Evolutionary conservation across 2,888 invertebrate species (phyloP).

Genomic region (Phorcus lineatus): DNA sequence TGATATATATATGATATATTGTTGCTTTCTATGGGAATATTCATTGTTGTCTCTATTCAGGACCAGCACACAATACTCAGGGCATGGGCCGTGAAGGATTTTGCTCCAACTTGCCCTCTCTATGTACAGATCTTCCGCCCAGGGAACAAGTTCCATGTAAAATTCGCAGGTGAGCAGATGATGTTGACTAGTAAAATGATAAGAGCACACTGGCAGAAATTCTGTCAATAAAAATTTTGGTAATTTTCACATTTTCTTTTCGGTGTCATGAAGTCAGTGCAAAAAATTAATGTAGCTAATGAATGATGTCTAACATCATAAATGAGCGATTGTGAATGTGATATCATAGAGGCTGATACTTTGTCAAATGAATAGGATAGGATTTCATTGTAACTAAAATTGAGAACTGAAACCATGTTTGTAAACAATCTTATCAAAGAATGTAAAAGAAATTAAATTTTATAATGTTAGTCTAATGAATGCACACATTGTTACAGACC

Average conservation of each 20-base stretch:
- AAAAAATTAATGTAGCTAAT: too few relatives aligned
- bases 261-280: too few relatives aligned
- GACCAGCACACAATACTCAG: conserved; percentile 86
- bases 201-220: background rate
- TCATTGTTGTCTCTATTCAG: conserved; percentile 73
- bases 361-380: background rate
- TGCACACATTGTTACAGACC: conserved; percentile 80
- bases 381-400: background rate
- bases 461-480: too few relatives aligned
- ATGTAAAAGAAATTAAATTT: too few relatives aligned
- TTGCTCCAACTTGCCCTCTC: conserved; percentile 95
- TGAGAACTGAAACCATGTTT: background rate
- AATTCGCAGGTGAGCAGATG: conserved; percentile 84
- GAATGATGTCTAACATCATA: too few relatives aligned
- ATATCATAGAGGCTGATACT: too few relatives aligned
- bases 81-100: conserved; percentile 99
- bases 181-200: background rate
- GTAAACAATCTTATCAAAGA: too few relatives aligned
- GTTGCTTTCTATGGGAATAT: too few relatives aligned
- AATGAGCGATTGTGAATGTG: too few relatives aligned
- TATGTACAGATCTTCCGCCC: conserved; percentile 99
- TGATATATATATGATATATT: too few relatives aligned
- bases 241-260: too few relatives aligned
- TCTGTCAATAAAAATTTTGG: background rate
- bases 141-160: conserved; percentile 98